These are phyloP conservation scores for Charanyca ferruginea DNA, from an alignment of 2,888 invertebrate genomes.

Conservation along the genomic window DNA sequence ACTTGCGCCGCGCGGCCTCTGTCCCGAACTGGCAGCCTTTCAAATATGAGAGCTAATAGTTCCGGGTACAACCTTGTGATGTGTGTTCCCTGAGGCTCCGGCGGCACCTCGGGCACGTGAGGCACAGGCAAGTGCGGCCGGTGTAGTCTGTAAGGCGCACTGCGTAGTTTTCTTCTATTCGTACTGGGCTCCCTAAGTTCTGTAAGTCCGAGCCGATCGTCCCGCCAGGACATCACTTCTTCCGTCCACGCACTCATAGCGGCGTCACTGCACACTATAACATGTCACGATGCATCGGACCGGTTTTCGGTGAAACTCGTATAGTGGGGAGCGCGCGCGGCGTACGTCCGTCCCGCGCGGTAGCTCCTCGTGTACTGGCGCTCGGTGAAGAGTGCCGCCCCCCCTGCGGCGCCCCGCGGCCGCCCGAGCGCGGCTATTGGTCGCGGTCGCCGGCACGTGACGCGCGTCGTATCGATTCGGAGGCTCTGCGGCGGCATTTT, in stretches of 20 bases:
- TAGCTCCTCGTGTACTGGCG: constrained; percentile 84
- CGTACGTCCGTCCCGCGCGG: constrained; percentile 75
- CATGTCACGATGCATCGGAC: constrained; percentile 85
- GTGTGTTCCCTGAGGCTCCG: constrained; percentile 92
- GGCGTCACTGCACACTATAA: constrained; percentile 84
- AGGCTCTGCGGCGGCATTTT: constrained; percentile 95
- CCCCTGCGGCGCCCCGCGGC: constrained; percentile 77
- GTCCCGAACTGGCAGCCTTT: constrained; percentile 96
- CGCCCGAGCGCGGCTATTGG: constrained; percentile 86
- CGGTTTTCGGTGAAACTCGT: constrained; percentile 85
- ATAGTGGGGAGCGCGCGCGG: constrained; percentile 64
- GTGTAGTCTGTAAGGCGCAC: constrained; percentile 93
- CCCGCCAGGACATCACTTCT: constrained; percentile 88
- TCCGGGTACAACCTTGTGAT: constrained; percentile 98
- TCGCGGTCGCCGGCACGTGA: constrained; percentile 92
- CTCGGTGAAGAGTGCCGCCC: constrained; percentile 67
- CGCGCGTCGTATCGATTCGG: constrained; percentile 94
- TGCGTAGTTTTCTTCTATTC: constrained; percentile 89
- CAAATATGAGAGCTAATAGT: constrained; percentile 97
- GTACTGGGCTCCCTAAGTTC: constrained; percentile 86
- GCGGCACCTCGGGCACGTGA: constrained; percentile 86
- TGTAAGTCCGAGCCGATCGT: constrained; percentile 86
- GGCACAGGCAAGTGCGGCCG: constrained; percentile 91
- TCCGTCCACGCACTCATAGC: constrained; percentile 90
- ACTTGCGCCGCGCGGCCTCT: constrained; percentile 98